Base-by-base conservation (phyloP, 1,140 invertebrate genomes). In the Pogonomyrmex barbatus region DNA sequence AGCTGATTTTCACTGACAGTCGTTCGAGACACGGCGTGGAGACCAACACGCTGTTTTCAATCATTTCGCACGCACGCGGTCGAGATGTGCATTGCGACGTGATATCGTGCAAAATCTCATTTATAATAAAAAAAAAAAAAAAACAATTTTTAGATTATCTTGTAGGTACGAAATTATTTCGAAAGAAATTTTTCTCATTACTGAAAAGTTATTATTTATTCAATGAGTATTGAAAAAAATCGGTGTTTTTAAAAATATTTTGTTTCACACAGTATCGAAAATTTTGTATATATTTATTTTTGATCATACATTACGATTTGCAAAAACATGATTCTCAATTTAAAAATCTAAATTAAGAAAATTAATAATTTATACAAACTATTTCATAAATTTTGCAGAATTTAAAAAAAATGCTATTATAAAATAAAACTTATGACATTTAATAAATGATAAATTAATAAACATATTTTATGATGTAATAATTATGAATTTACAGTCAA, bases 1-100 rank as follows among this genome's bases (percentile, higher is more conserved):
- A 87, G 62, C 30, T 67, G 54, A 90, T 81, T 88, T 77, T 50
- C 33, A 81, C 78, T 88, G 81, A 91, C 90, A 91, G 90, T 91
- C 76, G 71, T 50, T 71, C 85, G 58, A 87, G 33, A 56, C 63
- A 50, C 89, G 52, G 62, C 73, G 77, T 67, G 52, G 67, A 62
- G 78, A 81, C 63, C 63, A 77, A 81, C 73, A 68, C 63, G 70
- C 83, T 70, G 52, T 58, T 86, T 24, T 58, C 36, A 71, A 82
- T 88, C 47, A 54, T 67, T 60, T 62, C n/a, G 78, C 24, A 33
- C 24, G 62, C n/a, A 62, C 33, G 56, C 24, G 36, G 56, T 50
- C n/a, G 62, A 58, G 8, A 60, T 73, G 42, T 73, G 47, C 17
- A 65, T 45, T 84, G 65, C 67, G 60, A 62, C 54, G 78, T 87